Conservation (phyloP, 1,140 invertebrate species). For the Drosophila biarmipes region DNA sequence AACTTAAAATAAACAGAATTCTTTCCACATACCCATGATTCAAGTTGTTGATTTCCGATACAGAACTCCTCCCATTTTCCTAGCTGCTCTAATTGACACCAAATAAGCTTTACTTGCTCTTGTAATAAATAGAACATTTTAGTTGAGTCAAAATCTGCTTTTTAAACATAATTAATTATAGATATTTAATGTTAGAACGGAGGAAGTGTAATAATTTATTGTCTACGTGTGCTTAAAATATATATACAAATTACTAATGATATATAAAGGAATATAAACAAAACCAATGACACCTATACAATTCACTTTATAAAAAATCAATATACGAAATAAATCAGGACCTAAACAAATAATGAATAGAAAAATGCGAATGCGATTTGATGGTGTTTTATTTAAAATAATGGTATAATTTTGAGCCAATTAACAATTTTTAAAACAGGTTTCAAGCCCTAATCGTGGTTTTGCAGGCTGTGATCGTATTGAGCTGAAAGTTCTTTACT, state of each 20-base stretch:
- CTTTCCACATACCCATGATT: neutral
- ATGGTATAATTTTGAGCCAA: neutral
- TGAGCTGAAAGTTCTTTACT: neutral
- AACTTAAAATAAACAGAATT: slow-evolving; percentile 3
- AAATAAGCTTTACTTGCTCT: slow-evolving; percentile 58
- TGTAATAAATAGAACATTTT: slow-evolving; percentile 36
- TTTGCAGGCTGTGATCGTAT: neutral
- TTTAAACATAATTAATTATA: slow-evolving; percentile 13
- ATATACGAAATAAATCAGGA: slow-evolving; percentile 30
- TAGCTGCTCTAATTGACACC: slow-evolving; percentile 26
- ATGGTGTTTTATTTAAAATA: neutral
- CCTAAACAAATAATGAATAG: neutral
- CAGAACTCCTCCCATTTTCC: slow-evolving; percentile 13
- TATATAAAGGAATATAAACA: slow-evolving; percentile 19
- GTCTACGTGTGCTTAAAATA: slow-evolving; percentile 29
- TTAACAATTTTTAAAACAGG: neutral
- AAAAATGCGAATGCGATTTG: neutral
- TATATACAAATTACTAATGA: slow-evolving; percentile 19
- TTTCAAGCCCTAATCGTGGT: neutral
- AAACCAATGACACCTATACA: slow-evolving; percentile 35
- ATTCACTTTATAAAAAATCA: slow-evolving; percentile 20
- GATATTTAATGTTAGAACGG: slow-evolving; percentile 5
- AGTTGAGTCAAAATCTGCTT: slow-evolving; percentile 28
- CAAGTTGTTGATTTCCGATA: slow-evolving; percentile 2
- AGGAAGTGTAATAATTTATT: slow-evolving; percentile 32